These are phyloP conservation scores for Macaria notata DNA, from an alignment of 2,888 invertebrate species.

Conservation along the genomic window DNA sequence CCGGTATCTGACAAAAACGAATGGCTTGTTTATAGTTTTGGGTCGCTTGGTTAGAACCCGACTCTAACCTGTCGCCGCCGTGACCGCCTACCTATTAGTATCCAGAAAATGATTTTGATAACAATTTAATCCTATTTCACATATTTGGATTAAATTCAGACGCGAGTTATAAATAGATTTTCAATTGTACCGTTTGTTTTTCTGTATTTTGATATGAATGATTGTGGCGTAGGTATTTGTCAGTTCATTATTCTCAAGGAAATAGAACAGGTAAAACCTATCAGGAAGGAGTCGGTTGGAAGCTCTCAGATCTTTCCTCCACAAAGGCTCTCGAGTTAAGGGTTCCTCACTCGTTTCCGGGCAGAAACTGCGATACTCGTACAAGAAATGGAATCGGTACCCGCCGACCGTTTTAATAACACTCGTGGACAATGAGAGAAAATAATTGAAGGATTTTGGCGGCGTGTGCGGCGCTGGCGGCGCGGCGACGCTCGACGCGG, in stretches of 20 bases:
- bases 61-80: constrained; percentile 12
- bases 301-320: constrained; percentile 1
- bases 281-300: background rate
- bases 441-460: constrained; percentile 41
- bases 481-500: constrained; percentile 41
- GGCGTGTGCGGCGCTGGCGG: constrained; percentile 25
- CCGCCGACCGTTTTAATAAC: constrained; percentile 9
- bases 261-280: background rate
- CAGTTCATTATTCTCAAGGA: background rate
- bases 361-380: background rate
- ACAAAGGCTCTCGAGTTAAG: background rate
- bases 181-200: too few species aligned
- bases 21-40: constrained; percentile 14
- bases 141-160: too few species aligned
- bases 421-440: constrained; percentile 22
- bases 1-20: constrained; percentile 3
- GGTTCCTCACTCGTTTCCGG: constrained; percentile 4
- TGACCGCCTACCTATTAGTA: constrained; percentile 5
- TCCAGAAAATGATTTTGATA: background rate
- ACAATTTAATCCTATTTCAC: background rate
- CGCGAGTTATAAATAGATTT: too few species aligned
- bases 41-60: constrained; percentile 11
- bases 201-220: too few species aligned
- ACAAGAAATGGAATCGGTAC: constrained; percentile 4
- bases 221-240: too few species aligned